Evolutionary conservation across 2,113 vertebrate genomes (phyloP).

Genomic region (Dicerorhinus sumatrensis): DNA sequence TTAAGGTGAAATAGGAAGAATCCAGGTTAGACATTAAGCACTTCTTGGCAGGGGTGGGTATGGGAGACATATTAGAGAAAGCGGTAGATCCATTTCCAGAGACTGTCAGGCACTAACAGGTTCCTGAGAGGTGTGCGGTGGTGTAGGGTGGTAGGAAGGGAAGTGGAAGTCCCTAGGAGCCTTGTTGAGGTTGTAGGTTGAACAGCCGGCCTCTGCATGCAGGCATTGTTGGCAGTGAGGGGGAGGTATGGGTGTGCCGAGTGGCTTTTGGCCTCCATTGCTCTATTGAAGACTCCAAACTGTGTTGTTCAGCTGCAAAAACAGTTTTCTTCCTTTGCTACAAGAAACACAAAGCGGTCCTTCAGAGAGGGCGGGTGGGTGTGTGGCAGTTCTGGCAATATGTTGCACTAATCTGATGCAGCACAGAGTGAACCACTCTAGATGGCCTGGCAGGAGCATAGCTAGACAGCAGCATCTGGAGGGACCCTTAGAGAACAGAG

Average conservation of each 20-base stretch:
- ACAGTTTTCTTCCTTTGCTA: constrained; percentile 74
- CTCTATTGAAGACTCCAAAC: constrained; percentile 22
- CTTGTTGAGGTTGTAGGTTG: not conserved
- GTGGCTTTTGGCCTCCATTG: constrained; percentile 54
- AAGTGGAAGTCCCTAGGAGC: not conserved
- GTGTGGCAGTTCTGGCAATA: not conserved
- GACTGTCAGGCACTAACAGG: not conserved
- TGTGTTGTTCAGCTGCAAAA: constrained; percentile 70
- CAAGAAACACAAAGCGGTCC: constrained; percentile 87
- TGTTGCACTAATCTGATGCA: not conserved
- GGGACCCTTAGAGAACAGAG: constrained; percentile 1
- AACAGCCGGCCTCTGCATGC: not conserved
- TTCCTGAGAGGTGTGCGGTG: not conserved
- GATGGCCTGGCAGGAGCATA: constrained; percentile 28
- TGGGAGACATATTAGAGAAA: not conserved
- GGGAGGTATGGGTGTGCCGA: not conserved
- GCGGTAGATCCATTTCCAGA: not conserved
- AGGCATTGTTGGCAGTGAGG: not conserved
- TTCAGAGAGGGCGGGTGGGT: constrained; percentile 61
- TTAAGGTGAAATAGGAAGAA: not conserved
- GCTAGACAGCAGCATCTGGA: not conserved
- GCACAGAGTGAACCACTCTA: not conserved
- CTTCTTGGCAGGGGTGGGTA: not conserved
- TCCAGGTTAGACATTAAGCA: constrained; percentile 3
- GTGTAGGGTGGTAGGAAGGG: not conserved